phyloP scores from a whole-genome alignment of 1,140 invertebrate species.

The Monomorium pharaonis region DNA sequence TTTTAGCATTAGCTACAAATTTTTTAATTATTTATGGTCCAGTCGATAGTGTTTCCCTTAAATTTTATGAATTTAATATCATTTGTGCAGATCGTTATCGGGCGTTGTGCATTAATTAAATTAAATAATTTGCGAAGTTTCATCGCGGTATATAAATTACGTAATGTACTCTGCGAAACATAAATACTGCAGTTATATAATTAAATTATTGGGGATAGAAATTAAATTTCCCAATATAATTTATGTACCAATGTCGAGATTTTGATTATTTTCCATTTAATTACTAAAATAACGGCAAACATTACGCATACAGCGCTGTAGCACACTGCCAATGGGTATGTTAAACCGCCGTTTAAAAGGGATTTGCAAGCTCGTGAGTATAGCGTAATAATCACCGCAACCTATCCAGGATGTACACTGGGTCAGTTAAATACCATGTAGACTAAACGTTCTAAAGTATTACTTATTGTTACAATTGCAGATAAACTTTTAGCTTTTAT shows the following conservation, averaged over 20 bases:
- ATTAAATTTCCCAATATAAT: slow-evolving; percentile 23
- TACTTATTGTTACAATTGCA: neutral
- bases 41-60: neutral
- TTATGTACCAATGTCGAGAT: too few species aligned
- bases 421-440: neutral
- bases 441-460: neutral
- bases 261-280: slow-evolving; percentile 40
- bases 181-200: neutral
- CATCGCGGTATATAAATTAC: neutral
- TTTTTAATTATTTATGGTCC: neutral
- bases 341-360: slow-evolving; percentile 17
- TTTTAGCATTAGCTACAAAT: neutral
- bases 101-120: slow-evolving; percentile 4
- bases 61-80: neutral
- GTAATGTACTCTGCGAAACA: neutral
- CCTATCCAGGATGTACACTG: neutral
- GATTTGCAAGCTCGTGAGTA: slow-evolving; percentile 12
- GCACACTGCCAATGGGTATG: neutral
- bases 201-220: neutral
- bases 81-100: neutral
- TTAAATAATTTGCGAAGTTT: neutral
- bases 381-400: neutral
- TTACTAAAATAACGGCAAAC: slow-evolving; percentile 24
- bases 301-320: neutral
- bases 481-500: neutral